Percentiles rank a stretch among this genome's conserved stretches.
Evolutionary conservation across 2,113 vertebrate species (phyloP).

Genomic region (Neolamprologus ventralis): DNA sequence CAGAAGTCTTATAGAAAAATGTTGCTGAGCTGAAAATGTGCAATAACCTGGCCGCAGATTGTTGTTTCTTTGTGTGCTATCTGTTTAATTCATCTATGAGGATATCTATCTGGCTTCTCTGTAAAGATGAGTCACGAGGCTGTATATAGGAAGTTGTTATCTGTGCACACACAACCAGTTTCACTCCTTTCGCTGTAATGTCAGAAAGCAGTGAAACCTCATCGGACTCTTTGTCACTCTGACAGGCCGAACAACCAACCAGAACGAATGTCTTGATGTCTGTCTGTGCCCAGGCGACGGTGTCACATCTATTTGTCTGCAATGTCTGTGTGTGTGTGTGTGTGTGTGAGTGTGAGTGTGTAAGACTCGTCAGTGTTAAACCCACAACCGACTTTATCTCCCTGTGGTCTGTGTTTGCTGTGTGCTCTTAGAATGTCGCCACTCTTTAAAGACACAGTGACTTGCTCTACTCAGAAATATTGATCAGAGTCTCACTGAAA

Average conservation of each 20-base stretch:
- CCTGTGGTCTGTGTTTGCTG: not conserved
- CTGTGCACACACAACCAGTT: not conserved
- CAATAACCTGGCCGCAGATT: rapidly evolving
- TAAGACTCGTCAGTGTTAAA: not conserved
- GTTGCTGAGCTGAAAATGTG: not conserved
- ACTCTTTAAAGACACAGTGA: not conserved
- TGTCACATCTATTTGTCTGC: constrained; percentile 11
- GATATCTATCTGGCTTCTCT: not conserved
- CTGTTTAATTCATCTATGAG: not conserved
- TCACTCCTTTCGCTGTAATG: not conserved
- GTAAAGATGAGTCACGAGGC: not conserved
- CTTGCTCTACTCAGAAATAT: not conserved
- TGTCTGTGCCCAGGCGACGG: not conserved
- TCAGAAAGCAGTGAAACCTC: not conserved
- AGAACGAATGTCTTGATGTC: not conserved
- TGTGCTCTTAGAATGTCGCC: not conserved
- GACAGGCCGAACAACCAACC: not conserved
- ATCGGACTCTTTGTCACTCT: not conserved
- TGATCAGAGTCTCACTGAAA: not conserved
- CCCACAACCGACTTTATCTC: not conserved
- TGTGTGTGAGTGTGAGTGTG: rapidly evolving
- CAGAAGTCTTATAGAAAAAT: not conserved
- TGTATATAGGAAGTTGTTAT: not conserved
- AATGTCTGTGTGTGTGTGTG: not conserved
- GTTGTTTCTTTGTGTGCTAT: not conserved